Base-by-base conservation (phyloP, 2,888 invertebrate genomes). In the Cybosia mesomella region DNA sequence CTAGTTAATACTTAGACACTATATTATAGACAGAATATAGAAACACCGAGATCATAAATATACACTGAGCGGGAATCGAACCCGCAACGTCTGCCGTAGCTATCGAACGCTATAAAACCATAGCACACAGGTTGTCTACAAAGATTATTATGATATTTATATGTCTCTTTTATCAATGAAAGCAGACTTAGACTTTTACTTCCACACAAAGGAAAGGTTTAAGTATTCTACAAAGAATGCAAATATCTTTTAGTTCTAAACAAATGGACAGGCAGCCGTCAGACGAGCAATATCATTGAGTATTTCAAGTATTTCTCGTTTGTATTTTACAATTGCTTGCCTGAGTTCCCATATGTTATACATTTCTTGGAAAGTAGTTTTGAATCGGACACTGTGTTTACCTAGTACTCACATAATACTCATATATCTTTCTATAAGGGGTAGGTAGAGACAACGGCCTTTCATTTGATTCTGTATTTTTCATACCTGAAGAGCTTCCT, bases 141-240 rank as follows among this genome's bases (percentile, higher is more conserved):
- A n/a, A n/a, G n/a, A n/a, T n/a, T n/a, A n/a, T n/a, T n/a, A n/a
- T n/a, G n/a, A n/a, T n/a, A n/a, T n/a, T n/a, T n/a, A n/a, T n/a
- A n/a, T n/a, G n/a, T n/a, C n/a, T n/a, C n/a, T n/a, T n/a, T n/a
- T n/a, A n/a, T n/a, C n/a, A n/a, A n/a, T n/a, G n/a, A 10, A 34
- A 34, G 8, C 8, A 10, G 8, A 34, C 2, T 10, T 10, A 9
- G 34, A 10, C 10, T 34, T 34, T 34, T 34, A 1, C 8, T 34
- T 34, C 8, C n/a, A 8, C 49, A n/a, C 49, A 49, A 49, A 49
- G 8, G 54, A 66, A 77, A 61, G 71, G 55, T 71, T 79, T 68
- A 74, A 64, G 66, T 70, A 57, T 60, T 49, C 21, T 22, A 57
- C 67, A 72, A 76, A 77, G 58, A 77, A 71, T 71, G 63, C 60